Evolutionary conservation across 2,888 invertebrate species (phyloP).

Genomic region (Siphlonurus alternatus): DNA sequence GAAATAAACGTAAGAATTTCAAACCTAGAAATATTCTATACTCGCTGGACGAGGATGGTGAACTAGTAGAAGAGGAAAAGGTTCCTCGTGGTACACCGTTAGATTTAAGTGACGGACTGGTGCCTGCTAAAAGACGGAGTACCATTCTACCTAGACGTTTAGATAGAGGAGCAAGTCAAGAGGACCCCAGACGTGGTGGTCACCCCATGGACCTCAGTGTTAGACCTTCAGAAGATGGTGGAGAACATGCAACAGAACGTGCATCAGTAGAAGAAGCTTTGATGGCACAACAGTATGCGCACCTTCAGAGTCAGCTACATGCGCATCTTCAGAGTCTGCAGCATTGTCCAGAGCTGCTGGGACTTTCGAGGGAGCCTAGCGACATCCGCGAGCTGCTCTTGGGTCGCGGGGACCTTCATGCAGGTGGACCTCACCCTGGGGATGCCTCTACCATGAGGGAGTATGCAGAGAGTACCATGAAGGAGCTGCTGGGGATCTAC

Average conservation of each 20-base stretch:
- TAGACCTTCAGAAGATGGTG: slow-evolving; percentile 24
- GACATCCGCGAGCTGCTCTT: slow-evolving; percentile 2
- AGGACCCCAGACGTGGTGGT: not conserved
- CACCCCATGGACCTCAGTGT: slow-evolving; percentile 5
- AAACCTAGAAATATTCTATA: slow-evolving; percentile 50
- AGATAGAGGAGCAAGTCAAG: not conserved
- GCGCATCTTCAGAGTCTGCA: not conserved
- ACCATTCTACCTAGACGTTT: not conserved
- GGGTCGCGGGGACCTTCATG: slow-evolving; percentile 14
- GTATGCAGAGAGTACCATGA: slow-evolving; percentile 64
- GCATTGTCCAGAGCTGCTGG: slow-evolving; percentile 25
- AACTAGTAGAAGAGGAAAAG: slow-evolving; percentile 17
- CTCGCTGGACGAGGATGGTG: slow-evolving; percentile 20
- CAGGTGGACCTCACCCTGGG: slow-evolving; percentile 23
- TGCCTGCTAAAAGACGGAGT: not conserved
- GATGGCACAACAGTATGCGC: slow-evolving; percentile 17
- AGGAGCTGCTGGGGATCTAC: slow-evolving; percentile 58
- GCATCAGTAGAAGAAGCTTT: slow-evolving; percentile 21
- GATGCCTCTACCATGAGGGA: slow-evolving; percentile 50
- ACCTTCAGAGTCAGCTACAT: not conserved
- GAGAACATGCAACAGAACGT: slow-evolving; percentile 20
- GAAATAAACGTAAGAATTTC: slow-evolving; percentile 63
- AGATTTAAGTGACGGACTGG: slow-evolving; percentile 10
- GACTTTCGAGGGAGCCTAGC: slow-evolving; percentile 10
- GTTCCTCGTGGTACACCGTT: slow-evolving; percentile 5